Evolutionary conservation across 2,888 invertebrate species (phyloP).

Genomic region (Synergus gifuensis): DNA sequence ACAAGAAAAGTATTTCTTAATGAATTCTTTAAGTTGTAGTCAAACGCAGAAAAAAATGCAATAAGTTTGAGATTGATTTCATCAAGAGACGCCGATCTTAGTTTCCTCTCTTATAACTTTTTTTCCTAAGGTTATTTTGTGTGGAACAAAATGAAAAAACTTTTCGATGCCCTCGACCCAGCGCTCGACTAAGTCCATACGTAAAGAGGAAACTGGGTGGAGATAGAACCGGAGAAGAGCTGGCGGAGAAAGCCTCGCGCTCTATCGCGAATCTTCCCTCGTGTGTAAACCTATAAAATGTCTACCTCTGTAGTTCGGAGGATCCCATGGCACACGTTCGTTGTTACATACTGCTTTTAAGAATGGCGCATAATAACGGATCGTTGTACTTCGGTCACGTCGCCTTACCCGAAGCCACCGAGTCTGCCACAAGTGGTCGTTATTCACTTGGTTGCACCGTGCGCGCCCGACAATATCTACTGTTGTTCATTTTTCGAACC

Average conservation of each 20-base stretch:
- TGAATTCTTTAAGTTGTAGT: background rate
- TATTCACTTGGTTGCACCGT: slow-evolving; percentile 27
- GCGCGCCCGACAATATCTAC: slow-evolving; percentile 28
- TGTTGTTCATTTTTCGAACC: slow-evolving; percentile 23
- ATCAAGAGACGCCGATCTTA: background rate
- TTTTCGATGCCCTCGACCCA: slow-evolving; percentile 24
- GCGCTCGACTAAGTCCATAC: slow-evolving; percentile 37
- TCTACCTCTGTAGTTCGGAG: slow-evolving; percentile 44
- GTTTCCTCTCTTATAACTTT: slow-evolving; percentile 5
- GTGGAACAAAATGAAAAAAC: slow-evolving; percentile 41
- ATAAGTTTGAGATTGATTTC: background rate
- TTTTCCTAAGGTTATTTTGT: slow-evolving; percentile 29
- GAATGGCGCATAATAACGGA: slow-evolving; percentile 37
- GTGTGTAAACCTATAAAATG: slow-evolving; percentile 66
- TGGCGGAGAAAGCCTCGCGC: slow-evolving; percentile 60
- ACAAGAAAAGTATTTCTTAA: background rate
- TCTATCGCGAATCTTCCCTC: slow-evolving; percentile 66
- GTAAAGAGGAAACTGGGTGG: slow-evolving; percentile 53
- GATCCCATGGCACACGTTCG: slow-evolving; percentile 31
- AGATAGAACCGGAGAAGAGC: background rate
- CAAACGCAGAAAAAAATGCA: background rate
- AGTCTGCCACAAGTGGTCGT: slow-evolving; percentile 32
- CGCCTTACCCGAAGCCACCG: slow-evolving; percentile 26
- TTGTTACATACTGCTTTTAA: slow-evolving; percentile 9
- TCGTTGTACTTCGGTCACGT: slow-evolving; percentile 31